These are phyloP conservation scores for Petrocephalus schoutedeni DNA, from an alignment of 2,797 vertebrate species.

Conservation along the genomic window DNA sequence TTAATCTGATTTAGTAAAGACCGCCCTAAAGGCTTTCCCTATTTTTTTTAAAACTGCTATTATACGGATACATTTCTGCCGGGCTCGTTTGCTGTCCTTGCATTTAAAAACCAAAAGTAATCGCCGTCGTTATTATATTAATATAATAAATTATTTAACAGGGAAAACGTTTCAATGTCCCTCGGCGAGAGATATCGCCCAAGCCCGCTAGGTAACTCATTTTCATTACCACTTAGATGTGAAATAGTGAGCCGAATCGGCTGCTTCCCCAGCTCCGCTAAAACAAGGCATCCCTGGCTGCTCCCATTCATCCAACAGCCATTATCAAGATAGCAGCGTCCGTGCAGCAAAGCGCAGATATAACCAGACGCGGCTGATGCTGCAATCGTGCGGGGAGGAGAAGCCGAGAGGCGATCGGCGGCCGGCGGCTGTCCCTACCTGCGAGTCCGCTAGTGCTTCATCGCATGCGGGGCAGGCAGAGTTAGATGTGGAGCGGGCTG, in stretches of 20 bases:
- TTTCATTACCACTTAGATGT: not conserved
- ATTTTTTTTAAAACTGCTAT: not conserved
- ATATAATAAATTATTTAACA: slow-evolving; percentile 7
- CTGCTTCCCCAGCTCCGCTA: not conserved
- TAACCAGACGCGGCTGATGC: not conserved
- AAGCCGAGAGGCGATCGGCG: not conserved
- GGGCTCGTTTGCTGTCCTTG: not conserved
- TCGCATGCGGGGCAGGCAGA: slow-evolving; percentile 54
- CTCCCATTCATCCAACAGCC: slow-evolving; percentile 22
- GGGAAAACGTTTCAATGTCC: not conserved
- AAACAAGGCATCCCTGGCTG: slow-evolving; percentile 14
- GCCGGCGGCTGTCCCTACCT: slow-evolving; percentile 54
- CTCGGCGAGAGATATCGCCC: not conserved
- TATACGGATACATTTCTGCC: not conserved
- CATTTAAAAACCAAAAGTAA: slow-evolving; percentile 1
- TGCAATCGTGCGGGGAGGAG: not conserved
- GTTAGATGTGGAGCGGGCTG: slow-evolving; percentile 52
- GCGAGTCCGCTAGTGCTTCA: slow-evolving; percentile 54
- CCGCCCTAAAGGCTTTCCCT: not conserved
- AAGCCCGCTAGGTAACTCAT: not conserved
- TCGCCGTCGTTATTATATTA: not conserved
- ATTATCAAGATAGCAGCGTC: not conserved
- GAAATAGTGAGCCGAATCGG: not conserved
- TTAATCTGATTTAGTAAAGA: not conserved
- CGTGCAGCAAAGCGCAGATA: not conserved